Percentiles rank a stretch among this genome's conserved stretches.
Conservation (phyloP, 2,888 invertebrate species). For the Sarcophaga carnaria region DNA sequence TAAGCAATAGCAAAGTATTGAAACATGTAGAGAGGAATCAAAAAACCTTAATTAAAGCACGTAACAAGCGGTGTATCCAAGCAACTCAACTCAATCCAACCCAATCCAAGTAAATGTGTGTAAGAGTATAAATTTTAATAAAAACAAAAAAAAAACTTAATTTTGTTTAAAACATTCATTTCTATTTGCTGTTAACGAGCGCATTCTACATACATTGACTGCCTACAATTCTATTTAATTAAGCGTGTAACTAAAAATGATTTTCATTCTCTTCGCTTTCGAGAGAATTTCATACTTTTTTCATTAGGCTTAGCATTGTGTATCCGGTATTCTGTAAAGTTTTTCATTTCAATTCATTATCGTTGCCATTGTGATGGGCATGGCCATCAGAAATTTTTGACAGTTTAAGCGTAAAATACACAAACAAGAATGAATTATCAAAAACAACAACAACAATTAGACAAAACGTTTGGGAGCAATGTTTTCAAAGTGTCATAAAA, state of each 20-base stretch:
- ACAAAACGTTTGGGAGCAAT: background rate
- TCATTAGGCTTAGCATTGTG: no score
- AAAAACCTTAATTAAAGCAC: no score
- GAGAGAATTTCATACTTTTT: no score
- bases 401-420: background rate
- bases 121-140: no score
- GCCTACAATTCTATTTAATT: background rate
- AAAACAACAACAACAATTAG: background rate
- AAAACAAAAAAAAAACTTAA: no score
- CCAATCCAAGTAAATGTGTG: no score
- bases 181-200: no score
- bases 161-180: no score
- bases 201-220: background rate
- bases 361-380: background rate
- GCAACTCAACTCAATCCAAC: no score
- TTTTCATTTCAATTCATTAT: background rate
- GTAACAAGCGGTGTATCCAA: no score
- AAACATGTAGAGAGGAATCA: no score
- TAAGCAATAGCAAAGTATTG: no score
- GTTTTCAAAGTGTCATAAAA: constrained; percentile 14
- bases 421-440: background rate
- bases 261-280: background rate
- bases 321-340: background rate
- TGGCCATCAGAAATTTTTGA: background rate
- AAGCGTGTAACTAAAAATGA: background rate